Percentiles rank a stretch among this genome's conserved stretches.
phyloP scores from a whole-genome alignment of 2,888 invertebrate genomes.

The Epinotia nisella region DNA sequence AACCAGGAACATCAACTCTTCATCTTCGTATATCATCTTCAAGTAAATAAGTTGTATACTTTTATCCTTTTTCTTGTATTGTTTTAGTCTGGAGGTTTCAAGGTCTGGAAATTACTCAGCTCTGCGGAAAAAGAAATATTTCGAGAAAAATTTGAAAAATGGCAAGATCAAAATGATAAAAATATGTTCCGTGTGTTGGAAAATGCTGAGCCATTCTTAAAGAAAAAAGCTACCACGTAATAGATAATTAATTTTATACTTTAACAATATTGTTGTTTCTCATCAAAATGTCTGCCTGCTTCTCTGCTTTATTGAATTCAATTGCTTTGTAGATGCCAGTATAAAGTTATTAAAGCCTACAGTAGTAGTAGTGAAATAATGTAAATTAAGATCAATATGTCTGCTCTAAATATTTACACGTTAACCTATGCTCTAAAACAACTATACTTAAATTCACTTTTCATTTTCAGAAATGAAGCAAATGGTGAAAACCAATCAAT shows the following conservation, averaged over 20 bases:
- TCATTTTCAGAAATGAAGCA: not conserved
- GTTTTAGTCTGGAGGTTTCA: constrained; percentile 57
- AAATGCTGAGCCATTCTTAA: constrained; percentile 64
- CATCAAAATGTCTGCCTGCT: too few relatives aligned
- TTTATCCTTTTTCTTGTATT: not conserved
- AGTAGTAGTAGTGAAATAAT: too few relatives aligned
- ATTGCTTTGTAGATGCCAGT: too few relatives aligned
- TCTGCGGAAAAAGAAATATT: constrained; percentile 62
- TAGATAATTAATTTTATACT: not conserved
- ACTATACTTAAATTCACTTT: not conserved
- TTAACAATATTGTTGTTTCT: not conserved
- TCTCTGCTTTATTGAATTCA: too few relatives aligned
- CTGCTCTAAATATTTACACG: not conserved
- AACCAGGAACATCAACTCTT: not conserved
- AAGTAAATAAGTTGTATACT: not conserved
- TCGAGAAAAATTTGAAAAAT: constrained; percentile 57
- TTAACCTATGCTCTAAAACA: too few relatives aligned
- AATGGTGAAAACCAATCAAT: not conserved
- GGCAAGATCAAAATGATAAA: constrained; percentile 52
- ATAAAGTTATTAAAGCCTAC: too few relatives aligned
- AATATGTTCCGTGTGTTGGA: constrained; percentile 59
- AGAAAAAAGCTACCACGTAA: constrained; percentile 52
- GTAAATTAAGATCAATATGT: too few relatives aligned
- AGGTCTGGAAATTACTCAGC: constrained; percentile 69
- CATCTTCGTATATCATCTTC: not conserved